Percentiles rank a stretch among this genome's conserved stretches.
Conservation (phyloP, 1,140 invertebrate genomes). For the Pogonus chalceus region DNA sequence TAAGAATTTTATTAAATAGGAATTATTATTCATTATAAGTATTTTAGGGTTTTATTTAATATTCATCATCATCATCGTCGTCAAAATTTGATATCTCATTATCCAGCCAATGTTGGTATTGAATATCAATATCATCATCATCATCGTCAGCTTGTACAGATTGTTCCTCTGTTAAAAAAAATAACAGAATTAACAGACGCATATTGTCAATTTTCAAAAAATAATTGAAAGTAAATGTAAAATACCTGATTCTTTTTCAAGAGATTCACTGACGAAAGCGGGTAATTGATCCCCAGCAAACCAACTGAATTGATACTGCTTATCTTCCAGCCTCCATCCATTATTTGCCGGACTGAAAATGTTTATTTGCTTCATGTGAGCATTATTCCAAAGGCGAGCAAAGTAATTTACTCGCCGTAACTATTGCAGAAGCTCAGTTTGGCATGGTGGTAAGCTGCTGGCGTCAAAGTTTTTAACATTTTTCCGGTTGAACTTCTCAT, state of each 20-base stretch:
- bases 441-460: conserved; percentile 22
- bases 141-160: conserved; percentile 13
- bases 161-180: conserved; percentile 17
- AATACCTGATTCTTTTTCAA: conserved; percentile 17
- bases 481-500: conserved; percentile 23
- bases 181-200: conserved; percentile 8
- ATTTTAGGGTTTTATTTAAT: conserved; percentile 14
- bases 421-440: conserved; percentile 27
- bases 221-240: conserved; percentile 13
- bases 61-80: conserved; percentile 16
- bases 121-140: conserved; percentile 12
- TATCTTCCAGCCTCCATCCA: conserved; percentile 19
- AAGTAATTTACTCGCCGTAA: conserved; percentile 26
- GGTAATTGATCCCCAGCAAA: conserved; percentile 20
- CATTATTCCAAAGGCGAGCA: conserved; percentile 25
- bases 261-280: conserved; percentile 15
- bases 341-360: conserved; percentile 17
- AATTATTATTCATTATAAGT: too few relatives aligned
- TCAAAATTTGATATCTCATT: conserved; percentile 16
- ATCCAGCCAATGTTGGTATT: conserved; percentile 15
- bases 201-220: conserved; percentile 8
- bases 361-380: conserved; percentile 12
- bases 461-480: conserved; percentile 26
- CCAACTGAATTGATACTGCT: conserved; percentile 18
- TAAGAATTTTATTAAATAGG: too few relatives aligned